phyloP scores from a whole-genome alignment of 1,140 invertebrate genomes.

The Bombus breviceps region DNA sequence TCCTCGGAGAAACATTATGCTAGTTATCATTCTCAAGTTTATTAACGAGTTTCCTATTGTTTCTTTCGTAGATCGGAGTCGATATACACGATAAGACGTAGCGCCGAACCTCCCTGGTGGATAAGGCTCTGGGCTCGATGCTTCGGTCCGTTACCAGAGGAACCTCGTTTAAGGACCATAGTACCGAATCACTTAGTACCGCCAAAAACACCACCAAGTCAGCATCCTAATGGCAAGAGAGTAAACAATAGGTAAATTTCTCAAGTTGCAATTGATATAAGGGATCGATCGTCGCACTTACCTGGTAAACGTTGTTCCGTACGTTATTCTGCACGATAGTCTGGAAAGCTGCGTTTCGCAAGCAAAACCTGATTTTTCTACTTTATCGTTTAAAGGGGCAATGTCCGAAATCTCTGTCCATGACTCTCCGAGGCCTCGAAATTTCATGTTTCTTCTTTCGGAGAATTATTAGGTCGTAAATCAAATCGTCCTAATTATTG shows the following conservation, averaged over 20 bases:
- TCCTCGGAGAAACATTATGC: no score
- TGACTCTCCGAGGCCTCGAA: no score
- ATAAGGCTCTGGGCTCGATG: slow-evolving; percentile 84
- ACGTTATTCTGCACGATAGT: neutral
- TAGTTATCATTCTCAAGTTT: no score
- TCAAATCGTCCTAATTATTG: no score
- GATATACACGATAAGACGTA: slow-evolving; percentile 92
- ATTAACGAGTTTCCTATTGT: neutral
- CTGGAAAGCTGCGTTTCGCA: no score
- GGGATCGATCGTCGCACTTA: accelerated
- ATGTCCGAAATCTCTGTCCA: no score
- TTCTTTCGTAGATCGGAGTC: slow-evolving; percentile 87
- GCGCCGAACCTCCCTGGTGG: slow-evolving; percentile 87
- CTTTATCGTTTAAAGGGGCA: no score
- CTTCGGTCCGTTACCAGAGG: slow-evolving; percentile 86
- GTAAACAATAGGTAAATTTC: slow-evolving; percentile 86
- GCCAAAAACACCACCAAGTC: slow-evolving; percentile 88
- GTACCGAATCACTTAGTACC: slow-evolving; percentile 93
- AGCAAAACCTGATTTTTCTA: no score
- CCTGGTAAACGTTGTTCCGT: neutral
- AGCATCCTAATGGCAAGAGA: slow-evolving; percentile 92
- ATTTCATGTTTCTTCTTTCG: no score
- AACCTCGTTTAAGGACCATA: slow-evolving; percentile 87
- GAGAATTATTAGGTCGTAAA: no score
- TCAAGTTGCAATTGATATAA: no score